Base-by-base conservation (phyloP, 23 tunicate genomes). In the Trididemnum nubilum region DNA sequence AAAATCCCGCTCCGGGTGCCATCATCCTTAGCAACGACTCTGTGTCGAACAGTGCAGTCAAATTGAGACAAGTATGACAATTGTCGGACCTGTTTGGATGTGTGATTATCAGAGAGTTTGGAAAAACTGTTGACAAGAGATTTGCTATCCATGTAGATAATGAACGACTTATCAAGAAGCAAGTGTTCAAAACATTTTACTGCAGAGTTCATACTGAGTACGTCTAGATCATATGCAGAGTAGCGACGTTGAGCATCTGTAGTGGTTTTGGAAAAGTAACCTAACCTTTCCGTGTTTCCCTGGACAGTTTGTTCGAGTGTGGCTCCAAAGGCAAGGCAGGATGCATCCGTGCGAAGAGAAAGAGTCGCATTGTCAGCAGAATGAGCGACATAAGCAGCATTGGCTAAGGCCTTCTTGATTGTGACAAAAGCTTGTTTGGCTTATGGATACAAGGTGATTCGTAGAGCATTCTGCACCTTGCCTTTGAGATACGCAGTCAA, bases 161-260 rank as follows among this genome's bases (percentile, higher is more conserved):
- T 44, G 54, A 44, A 44, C 15, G 54, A 15, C 54, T 44, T 44
- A 44, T 44, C 54, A 9, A 44, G 15, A 9, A 44, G 54, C 54
- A 44, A 44, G 15, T 44, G 15, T 44, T 44, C 54, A 44, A 44
- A 44, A 15, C 15, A 44, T 15, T 44, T 44, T 7, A 44, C 34
- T n/a, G 77, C 34, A 15, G 29, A 39, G 39, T 66, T 65, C 12
- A 66, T 9, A 69, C 73, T 70, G 22, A 69, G 76, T 21, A 81
- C 36, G 18, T 81, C 85, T 0, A 50, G 35, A 28, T 66, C 85
- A 29, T 59, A 81, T 0, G 85, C 67, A 34, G 73, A 23, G 65
- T 81, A 67, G 29, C 0, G 35, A 65, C 36, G 29, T 44, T 44
- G 54, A 44, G 54, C 54, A 9, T 9, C 9, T 7, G 54, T 44